Evolutionary conservation across 2,113 vertebrate genomes (phyloP).

Genomic region (Ellobius talpinus): DNA sequence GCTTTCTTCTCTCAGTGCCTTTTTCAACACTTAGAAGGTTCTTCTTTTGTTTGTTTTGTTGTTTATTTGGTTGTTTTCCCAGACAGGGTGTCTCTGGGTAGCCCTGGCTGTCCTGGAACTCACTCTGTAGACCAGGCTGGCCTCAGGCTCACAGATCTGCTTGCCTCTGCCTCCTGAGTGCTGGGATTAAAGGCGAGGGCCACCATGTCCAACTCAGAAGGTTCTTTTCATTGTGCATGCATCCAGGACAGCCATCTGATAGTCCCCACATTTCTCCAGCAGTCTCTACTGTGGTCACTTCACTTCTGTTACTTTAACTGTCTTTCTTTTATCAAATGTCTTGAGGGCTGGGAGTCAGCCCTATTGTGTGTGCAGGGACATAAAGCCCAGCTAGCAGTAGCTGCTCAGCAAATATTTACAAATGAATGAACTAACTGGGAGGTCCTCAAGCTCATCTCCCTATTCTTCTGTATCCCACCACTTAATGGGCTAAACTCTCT

Average conservation of each 20-base stretch:
- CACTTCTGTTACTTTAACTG: constrained; percentile 30
- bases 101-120: neutral
- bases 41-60: too few relatives aligned
- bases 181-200: neutral
- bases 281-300: neutral
- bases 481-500: neutral
- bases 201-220: neutral
- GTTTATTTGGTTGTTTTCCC: too few relatives aligned
- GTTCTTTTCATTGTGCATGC: neutral
- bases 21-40: neutral
- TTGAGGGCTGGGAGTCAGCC: neutral
- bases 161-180: neutral
- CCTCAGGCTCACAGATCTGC: neutral
- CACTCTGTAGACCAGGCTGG: neutral
- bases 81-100: neutral
- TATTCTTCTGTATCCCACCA: neutral
- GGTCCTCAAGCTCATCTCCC: neutral
- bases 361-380: neutral
- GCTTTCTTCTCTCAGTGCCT: neutral
- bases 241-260: neutral
- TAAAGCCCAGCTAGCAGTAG: neutral
- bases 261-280: neutral
- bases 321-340: constrained; percentile 27
- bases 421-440: neutral
- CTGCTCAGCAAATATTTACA: constrained; percentile 14